Evolutionary conservation across 2,888 invertebrate genomes (phyloP), one percentile per base, ranked within the genome.

Genomic region (Formica aserva): DNA sequence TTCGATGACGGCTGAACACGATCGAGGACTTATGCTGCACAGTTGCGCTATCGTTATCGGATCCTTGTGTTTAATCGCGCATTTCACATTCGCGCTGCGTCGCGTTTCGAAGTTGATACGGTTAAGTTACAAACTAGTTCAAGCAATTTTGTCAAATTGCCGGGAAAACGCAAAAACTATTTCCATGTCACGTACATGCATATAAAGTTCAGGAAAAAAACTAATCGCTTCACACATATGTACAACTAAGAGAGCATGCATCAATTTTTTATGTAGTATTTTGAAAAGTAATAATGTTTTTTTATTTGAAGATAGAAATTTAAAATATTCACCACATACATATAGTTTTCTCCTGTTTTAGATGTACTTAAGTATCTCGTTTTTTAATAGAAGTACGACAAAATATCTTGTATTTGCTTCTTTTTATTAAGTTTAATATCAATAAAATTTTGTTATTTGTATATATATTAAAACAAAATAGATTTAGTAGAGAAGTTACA

Each of bases 1-100:
- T 86, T 87, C 86, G 45, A 87, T 71, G 83, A 71, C 66, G 57
- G 83, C 48, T 29, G 77, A 75, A 71, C 82, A 69, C 69, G 63
- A 63, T 84, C 74, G 82, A 35, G 63, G 66, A 83, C 84, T 66
- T 67, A 48, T 9, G 35, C 32, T 55, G 29, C 63, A 35, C 6
- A 48, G 41, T 77, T 71, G 35, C 78, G 80, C n/a, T 72, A 85
- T 80, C 83, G 85, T 86, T 89, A 84, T 76, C 85, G 41, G 52
- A 35, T 76, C 45, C 38, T 45, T 29, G 67, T 18, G 66, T 86
- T 83, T 84, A 89, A 88, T 77, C 85, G 80, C 83, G 66, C 38
- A 26, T 66, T 48, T 60, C 38, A 62, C 62, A 77, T 86, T 84
- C 72, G 75, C 83, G 74, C 52, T 69, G 67, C 5, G 55, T 77